Evolutionary conservation across 2,888 invertebrate genomes (phyloP).

Genomic region (Heliconius ethilla): DNA sequence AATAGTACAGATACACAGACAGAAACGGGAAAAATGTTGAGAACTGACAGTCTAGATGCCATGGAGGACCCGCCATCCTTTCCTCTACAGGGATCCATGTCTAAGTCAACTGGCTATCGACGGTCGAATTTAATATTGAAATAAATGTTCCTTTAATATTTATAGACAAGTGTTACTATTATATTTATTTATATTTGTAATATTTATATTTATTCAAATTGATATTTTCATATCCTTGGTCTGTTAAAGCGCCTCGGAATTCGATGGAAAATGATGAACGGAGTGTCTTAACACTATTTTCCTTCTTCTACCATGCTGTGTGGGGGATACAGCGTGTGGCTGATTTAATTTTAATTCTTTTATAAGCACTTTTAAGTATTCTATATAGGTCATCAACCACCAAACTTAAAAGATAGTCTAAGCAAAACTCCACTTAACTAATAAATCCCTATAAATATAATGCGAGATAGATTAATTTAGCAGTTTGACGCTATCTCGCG

Average conservation of each 20-base stretch:
- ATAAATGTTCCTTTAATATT: not conserved
- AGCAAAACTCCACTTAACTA: conserved; percentile 43
- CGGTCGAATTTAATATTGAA: not conserved
- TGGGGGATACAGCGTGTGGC: no score
- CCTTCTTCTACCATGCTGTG: no score
- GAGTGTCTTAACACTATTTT: no score
- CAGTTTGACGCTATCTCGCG: conserved; percentile 53
- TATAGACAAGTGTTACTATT: not conserved
- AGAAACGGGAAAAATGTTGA: not conserved
- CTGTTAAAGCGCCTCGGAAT: no score
- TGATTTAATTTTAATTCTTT: no score
- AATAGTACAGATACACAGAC: conserved; percentile 18
- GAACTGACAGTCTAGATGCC: not conserved
- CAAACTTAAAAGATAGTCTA: not conserved
- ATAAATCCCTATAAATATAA: conserved; percentile 55
- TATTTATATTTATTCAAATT: not conserved
- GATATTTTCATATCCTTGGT: no score
- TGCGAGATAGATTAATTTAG: conserved; percentile 59
- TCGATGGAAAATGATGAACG: no score
- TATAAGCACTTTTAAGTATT: no score
- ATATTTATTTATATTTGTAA: not conserved
- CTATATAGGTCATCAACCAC: no score
- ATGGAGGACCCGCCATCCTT: no score
- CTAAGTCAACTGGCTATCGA: not conserved
- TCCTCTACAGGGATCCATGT: not conserved